Conservation (phyloP, 2,888 invertebrate genomes). For the Mystacides longicornis region DNA sequence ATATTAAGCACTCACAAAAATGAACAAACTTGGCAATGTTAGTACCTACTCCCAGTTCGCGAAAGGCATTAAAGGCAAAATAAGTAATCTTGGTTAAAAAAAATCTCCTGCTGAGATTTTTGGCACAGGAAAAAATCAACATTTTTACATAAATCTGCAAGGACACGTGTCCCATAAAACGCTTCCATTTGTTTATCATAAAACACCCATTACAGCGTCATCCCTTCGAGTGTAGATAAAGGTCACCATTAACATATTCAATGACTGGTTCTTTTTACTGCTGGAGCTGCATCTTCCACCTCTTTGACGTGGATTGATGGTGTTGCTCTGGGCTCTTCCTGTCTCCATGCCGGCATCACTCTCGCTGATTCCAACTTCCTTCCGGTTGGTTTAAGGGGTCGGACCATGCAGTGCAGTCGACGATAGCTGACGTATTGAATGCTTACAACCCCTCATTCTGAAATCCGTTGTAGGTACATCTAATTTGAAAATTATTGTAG, state of each 20-base stretch:
- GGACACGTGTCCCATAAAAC: background rate
- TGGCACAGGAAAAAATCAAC: no score
- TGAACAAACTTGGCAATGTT: no score
- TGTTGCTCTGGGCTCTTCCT: background rate
- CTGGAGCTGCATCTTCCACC: background rate
- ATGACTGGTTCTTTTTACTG: background rate
- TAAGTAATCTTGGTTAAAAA: no score
- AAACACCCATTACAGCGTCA: background rate
- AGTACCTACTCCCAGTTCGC: no score
- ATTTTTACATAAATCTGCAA: no score
- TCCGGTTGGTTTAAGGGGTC: conserved; percentile 23
- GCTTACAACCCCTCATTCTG: background rate
- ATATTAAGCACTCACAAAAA: no score
- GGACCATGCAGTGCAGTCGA: background rate
- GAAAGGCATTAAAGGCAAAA: no score
- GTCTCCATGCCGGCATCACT: conserved; percentile 20
- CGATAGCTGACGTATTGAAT: background rate
- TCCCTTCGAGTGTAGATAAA: background rate
- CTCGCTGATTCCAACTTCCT: conserved; percentile 25
- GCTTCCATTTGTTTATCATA: background rate
- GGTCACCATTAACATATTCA: background rate
- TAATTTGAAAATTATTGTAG: no score
- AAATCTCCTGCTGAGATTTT: no score
- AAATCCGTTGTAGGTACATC: background rate
- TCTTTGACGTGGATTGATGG: background rate